phyloP scores from a whole-genome alignment of 2,888 invertebrate species.

The Thelaira solivaga region DNA sequence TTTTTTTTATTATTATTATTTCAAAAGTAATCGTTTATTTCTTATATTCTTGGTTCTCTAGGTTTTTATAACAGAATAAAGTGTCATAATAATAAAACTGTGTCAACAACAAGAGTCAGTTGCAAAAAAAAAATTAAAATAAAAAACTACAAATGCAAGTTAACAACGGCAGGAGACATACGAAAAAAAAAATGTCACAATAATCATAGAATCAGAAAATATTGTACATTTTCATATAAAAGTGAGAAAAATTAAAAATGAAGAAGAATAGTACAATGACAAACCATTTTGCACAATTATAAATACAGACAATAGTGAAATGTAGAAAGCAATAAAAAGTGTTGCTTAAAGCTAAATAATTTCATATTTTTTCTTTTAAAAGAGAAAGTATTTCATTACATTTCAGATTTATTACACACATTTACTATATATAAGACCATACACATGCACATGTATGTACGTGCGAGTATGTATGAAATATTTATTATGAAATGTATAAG shows the following conservation, averaged over 20 bases:
- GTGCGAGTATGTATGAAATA: neutral
- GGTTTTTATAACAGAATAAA: slow-evolving; percentile 36
- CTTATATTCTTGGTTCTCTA: slow-evolving; percentile 25
- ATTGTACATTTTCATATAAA: slow-evolving; percentile 16
- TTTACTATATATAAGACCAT: neutral
- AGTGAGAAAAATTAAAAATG: slow-evolving; percentile 49
- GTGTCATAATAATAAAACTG: slow-evolving; percentile 57
- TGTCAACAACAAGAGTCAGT: slow-evolving; percentile 59
- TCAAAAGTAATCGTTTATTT: slow-evolving; percentile 49
- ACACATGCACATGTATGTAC: neutral
- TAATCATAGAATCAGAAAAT: slow-evolving; percentile 18
- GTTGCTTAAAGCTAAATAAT: slow-evolving; percentile 49
- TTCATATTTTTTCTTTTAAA: slow-evolving; percentile 29
- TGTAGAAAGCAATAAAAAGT: slow-evolving; percentile 55
- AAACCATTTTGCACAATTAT: slow-evolving; percentile 22
- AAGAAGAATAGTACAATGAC: slow-evolving; percentile 16
- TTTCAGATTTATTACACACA: slow-evolving; percentile 25
- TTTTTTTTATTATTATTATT: slow-evolving; percentile 7
- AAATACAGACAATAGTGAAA: slow-evolving; percentile 43
- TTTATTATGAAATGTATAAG: no score
- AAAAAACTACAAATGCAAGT: slow-evolving; percentile 16
- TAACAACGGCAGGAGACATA: slow-evolving; percentile 24
- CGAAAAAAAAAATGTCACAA: slow-evolving; percentile 12
- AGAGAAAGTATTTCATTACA: slow-evolving; percentile 42
- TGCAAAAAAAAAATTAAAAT: neutral